phyloP scores from a whole-genome alignment of 2,113 vertebrate genomes.

The Crocuta crocuta region DNA sequence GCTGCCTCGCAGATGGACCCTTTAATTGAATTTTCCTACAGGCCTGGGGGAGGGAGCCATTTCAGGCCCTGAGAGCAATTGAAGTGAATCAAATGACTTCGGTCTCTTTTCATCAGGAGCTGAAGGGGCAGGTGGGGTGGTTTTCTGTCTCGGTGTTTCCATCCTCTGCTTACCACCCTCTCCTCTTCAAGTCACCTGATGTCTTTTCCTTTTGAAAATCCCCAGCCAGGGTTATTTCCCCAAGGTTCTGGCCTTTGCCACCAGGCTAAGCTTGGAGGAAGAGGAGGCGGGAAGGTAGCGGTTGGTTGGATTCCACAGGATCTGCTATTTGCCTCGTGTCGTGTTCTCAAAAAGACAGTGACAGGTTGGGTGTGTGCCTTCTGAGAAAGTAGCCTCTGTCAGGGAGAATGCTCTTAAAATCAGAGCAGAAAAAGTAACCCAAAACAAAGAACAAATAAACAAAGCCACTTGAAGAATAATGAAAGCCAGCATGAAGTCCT shows the following conservation, averaged over 20 bases:
- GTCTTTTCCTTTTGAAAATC: not conserved
- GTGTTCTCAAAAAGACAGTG: not conserved
- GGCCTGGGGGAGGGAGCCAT: constrained; percentile 88
- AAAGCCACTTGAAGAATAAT: not conserved
- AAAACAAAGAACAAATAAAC: not conserved
- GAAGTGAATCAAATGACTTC: constrained; percentile 87
- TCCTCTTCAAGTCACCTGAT: not conserved
- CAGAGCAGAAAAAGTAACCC: not conserved
- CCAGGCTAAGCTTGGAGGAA: not conserved
- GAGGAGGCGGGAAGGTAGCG: not conserved
- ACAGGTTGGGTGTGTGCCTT: not conserved
- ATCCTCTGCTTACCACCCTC: not conserved
- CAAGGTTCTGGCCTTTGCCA: not conserved
- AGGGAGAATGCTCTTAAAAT: not conserved
- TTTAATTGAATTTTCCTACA: constrained; percentile 91
- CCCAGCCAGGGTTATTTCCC: not conserved
- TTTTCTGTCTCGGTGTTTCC: not conserved
- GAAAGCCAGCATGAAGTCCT: not conserved
- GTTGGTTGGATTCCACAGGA: not conserved
- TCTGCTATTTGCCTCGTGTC: not conserved
- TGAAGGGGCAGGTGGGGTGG: constrained; percentile 77
- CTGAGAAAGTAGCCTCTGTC: not conserved
- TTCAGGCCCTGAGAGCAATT: constrained; percentile 88
- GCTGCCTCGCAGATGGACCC: constrained; percentile 89
- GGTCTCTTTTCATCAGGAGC: constrained; percentile 83